phyloP scores from a whole-genome alignment of 2,888 invertebrate genomes.

The Drosophila borealis region DNA sequence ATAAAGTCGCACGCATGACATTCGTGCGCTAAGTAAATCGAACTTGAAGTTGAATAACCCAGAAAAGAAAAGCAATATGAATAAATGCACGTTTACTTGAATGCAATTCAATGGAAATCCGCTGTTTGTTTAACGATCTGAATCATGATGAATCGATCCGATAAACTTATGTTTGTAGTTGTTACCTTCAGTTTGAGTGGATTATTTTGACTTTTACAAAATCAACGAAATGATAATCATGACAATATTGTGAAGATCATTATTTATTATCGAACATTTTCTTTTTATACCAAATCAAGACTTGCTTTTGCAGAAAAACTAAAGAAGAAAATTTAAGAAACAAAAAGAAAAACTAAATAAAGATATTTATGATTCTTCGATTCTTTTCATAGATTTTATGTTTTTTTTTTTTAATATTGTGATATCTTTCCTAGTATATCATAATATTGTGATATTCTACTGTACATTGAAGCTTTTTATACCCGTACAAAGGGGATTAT shows the following conservation, averaged over 20 bases:
- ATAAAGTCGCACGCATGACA: conserved; percentile 44
- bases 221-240: conserved; percentile 4
- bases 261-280: no score
- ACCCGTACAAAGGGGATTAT: no score
- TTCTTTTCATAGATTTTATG: no score
- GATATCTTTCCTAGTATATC: no score
- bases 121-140: conserved; percentile 23
- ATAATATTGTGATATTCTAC: no score
- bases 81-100: conserved; percentile 31
- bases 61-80: not conserved
- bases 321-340: no score
- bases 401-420: no score
- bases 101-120: conserved; percentile 50
- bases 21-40: conserved; percentile 50
- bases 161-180: conserved; percentile 13
- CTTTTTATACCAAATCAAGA: no score
- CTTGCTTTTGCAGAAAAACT: no score
- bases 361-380: no score
- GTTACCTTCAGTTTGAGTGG: conserved; percentile 22
- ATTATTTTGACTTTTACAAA: conserved; percentile 28
- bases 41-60: conserved; percentile 64
- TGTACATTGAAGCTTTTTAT: no score
- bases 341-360: no score
- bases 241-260: not conserved
- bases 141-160: conserved; percentile 43